These are phyloP conservation scores for Archegozetes longisetosus DNA, from an alignment of 1,140 invertebrate genomes.

Conservation along the genomic window DNA sequence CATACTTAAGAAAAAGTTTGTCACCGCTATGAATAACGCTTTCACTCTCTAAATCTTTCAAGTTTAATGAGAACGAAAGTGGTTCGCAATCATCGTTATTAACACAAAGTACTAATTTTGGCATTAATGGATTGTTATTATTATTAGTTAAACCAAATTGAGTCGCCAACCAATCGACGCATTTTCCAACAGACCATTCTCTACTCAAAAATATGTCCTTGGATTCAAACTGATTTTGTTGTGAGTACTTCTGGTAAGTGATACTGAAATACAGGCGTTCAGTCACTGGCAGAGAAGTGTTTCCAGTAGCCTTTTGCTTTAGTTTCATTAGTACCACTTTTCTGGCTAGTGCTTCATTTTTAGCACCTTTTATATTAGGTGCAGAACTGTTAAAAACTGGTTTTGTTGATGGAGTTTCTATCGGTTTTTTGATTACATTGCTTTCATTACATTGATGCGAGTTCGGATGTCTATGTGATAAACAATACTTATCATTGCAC, in stretches of 20 bases:
- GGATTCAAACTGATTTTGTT: neutral
- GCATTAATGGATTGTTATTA: neutral
- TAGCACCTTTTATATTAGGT: conserved; percentile 9
- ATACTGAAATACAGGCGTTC: conserved; percentile 15
- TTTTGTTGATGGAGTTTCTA: neutral
- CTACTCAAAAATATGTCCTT: conserved; percentile 9
- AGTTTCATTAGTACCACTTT: conserved; percentile 16
- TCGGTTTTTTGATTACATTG: too few relatives aligned
- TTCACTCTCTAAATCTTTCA: neutral
- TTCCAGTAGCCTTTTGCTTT: conserved; percentile 5
- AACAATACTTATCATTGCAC: conserved; percentile 1
- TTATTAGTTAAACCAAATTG: conserved; percentile 7
- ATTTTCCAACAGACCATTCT: conserved; percentile 15
- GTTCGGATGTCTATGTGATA: neutral
- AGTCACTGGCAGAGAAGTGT: conserved; percentile 4
- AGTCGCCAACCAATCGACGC: conserved; percentile 13
- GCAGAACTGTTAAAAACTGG: neutral
- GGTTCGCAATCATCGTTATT: neutral
- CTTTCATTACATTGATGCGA: neutral
- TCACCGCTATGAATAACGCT: conserved; percentile 3
- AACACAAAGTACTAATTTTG: conserved; percentile 10
- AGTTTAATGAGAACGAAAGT: neutral
- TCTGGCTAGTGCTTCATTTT: conserved; percentile 13
- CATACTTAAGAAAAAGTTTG: conserved; percentile 2
- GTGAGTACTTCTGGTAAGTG: neutral